A percentile compares a stretch with the other conserved stretches of the same genome.
Evolutionary conservation across 2,797 vertebrate species (phyloP).

Genomic region (Poeciliopsis gracilis): DNA sequence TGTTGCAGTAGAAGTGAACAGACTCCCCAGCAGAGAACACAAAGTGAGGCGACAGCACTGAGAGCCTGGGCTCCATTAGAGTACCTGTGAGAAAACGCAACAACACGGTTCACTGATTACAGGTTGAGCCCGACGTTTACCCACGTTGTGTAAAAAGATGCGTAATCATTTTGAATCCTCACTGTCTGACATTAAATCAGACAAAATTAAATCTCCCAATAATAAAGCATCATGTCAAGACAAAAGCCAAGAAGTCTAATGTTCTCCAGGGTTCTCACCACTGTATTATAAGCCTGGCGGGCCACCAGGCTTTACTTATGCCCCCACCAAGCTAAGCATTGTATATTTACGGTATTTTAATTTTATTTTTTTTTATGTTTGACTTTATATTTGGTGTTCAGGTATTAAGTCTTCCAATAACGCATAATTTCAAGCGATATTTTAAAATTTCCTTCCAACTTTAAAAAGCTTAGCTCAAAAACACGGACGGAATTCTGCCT

Average conservation of each 20-base stretch:
- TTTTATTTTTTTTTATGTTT: too few species aligned
- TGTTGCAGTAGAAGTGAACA: constrained; percentile 76
- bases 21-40: constrained; percentile 77
- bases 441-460: too few species aligned
- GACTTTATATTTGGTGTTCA: too few species aligned
- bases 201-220: not conserved
- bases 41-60: constrained; percentile 74
- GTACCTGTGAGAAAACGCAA: constrained; percentile 60
- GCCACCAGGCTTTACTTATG: too few species aligned
- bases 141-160: not conserved
- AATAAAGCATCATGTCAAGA: not conserved
- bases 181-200: not conserved
- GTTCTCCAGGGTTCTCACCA: too few species aligned
- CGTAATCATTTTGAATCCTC: not conserved
- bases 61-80: constrained; percentile 73
- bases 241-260: not conserved
- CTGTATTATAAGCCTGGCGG: too few species aligned
- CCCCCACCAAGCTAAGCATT: too few species aligned
- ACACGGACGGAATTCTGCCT: too few species aligned
- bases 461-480: too few species aligned
- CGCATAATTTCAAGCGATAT: too few species aligned
- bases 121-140: not conserved
- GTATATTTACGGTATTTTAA: too few species aligned
- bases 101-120: not conserved
- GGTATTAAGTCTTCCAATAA: too few species aligned